Conservation (phyloP, 2,113 vertebrate genomes). For the Plecturocebus donacophilus region DNA sequence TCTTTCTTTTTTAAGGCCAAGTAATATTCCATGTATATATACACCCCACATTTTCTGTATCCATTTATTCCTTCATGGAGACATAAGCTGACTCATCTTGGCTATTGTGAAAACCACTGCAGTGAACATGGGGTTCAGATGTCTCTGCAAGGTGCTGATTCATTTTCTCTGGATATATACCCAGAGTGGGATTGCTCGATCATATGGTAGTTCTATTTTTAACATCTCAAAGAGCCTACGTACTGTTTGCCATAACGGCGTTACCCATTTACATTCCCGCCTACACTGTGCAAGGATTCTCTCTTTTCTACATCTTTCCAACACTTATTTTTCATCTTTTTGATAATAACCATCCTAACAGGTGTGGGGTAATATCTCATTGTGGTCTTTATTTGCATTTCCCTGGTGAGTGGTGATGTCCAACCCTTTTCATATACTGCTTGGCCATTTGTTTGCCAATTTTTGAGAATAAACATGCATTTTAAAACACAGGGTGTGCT, state of each 20-base stretch:
- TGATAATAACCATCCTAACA: rapidly evolving
- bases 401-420: background rate
- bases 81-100: background rate
- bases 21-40: background rate
- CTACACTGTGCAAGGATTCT: background rate
- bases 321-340: background rate
- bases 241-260: background rate
- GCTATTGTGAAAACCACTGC: background rate
- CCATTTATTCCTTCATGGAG: too few species aligned
- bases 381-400: background rate
- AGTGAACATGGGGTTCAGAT: background rate
- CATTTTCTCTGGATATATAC: background rate
- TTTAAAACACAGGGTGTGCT: background rate
- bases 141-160: background rate
- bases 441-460: background rate
- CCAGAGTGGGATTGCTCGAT: background rate
- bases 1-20: background rate
- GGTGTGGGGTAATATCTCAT: background rate
- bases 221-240: background rate
- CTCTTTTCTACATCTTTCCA: background rate
- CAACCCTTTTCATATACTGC: background rate
- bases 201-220: background rate
- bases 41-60: background rate
- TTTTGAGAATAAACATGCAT: background rate
- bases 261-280: background rate